Base-by-base conservation (phyloP, 2,113 vertebrate genomes). In the Psittacara wagleri region DNA sequence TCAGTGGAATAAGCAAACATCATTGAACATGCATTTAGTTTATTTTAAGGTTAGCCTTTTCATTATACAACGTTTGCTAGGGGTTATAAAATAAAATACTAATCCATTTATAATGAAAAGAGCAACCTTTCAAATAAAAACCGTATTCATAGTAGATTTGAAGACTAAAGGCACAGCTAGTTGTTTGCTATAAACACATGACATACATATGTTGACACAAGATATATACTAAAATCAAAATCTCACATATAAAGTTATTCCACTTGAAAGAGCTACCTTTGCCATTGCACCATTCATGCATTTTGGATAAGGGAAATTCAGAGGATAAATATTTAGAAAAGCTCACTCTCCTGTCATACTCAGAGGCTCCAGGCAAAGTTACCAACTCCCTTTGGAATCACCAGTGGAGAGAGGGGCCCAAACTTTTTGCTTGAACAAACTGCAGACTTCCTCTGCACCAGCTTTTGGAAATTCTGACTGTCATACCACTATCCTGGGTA, bases 1-100 rank as follows among this genome's bases (percentile, higher is more conserved):
- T 96, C 89, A 57, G 59, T 75, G 52, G 82, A 90, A 91, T 92
- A 90, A 86, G 75, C 57, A 86, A 80, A 55, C 31, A 94, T 97
- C 97, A 92, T 78, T 94, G 64, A 96, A 77, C 46, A n/a, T 75
- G 70, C 51, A 88, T 92, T 86, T 93, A 95, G 83, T 96, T 97
- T 95, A 89, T 62, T 92, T 96, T 84, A 94, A 93, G 91, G 81
- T 86, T 86, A 90, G 37, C 35, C 52, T 87, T 96, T 93, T 90
- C 85, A 94, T 91, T 91, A 89, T 61, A 57, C 33, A 91, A 54
- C 84, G 68, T 95, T 94, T 76, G 22, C 85, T 94, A 92, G 70
- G 17, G 76, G 81, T 94, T 96, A 95, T 94, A 95, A 97, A 97
- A 92, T 97, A 88, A 62, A 52, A 94, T 86, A 63, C 70, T 86